Percentiles rank a stretch among this genome's conserved stretches.
Evolutionary conservation across 2,113 vertebrate species (phyloP).

Genomic region (Heteronetta atricapilla): DNA sequence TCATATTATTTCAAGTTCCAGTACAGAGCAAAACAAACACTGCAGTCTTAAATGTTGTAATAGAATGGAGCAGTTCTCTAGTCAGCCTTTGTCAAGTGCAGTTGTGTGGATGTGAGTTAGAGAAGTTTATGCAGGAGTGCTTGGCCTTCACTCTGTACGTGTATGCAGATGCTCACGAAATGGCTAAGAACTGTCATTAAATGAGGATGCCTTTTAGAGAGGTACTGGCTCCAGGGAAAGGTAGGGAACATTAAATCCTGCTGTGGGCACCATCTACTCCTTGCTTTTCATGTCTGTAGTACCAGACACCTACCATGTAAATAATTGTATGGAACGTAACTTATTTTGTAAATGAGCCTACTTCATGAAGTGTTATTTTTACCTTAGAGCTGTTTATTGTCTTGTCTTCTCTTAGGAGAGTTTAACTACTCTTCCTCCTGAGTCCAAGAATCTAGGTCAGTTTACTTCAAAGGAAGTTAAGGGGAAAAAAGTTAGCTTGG

Average conservation of each 20-base stretch:
- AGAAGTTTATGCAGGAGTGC: background rate
- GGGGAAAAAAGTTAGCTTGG: background rate
- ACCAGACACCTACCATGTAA: background rate
- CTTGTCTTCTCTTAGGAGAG: background rate
- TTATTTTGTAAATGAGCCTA: background rate
- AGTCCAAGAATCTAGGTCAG: background rate
- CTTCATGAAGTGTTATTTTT: background rate
- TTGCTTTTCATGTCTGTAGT: background rate
- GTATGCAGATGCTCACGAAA: background rate
- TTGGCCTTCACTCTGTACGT: background rate
- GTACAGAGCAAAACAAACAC: background rate
- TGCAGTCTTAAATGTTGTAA: background rate
- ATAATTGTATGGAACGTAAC: background rate
- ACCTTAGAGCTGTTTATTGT: background rate
- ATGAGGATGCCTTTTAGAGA: background rate
- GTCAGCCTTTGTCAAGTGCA: background rate
- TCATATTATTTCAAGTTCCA: background rate
- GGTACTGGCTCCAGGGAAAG: background rate
- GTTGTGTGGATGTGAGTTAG: background rate
- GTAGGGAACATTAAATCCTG: background rate
- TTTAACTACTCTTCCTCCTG: background rate
- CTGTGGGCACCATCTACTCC: background rate
- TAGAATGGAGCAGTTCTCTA: background rate
- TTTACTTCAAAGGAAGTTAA: background rate
- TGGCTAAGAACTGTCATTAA: background rate